phyloP scores from a whole-genome alignment of 2,113 vertebrate species.

The Oreotrochilus melanogaster region DNA sequence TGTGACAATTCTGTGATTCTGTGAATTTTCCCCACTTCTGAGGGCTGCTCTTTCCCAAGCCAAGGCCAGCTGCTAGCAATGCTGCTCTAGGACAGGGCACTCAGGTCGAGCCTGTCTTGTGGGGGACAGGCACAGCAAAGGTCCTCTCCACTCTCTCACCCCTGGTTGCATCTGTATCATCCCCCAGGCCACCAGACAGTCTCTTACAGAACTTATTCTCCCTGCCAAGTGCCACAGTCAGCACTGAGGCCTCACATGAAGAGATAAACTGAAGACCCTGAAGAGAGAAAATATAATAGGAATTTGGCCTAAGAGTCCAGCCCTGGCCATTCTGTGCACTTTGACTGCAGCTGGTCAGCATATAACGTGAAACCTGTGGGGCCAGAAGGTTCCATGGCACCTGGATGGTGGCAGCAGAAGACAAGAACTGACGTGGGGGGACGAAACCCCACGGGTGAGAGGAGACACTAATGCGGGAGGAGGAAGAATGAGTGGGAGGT shows the following conservation, averaged over 20 bases:
- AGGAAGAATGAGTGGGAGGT: not conserved
- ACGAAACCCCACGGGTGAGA: not conserved
- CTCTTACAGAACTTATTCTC: not conserved
- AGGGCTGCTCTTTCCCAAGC: not conserved
- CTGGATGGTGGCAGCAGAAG: not conserved
- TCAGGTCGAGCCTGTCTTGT: not conserved
- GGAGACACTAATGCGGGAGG: not conserved
- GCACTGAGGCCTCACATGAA: not conserved
- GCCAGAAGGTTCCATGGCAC: not conserved
- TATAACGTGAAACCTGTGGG: rapidly evolving
- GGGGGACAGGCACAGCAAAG: not conserved
- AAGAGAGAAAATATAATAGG: not conserved
- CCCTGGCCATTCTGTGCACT: not conserved
- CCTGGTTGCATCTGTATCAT: rapidly evolving
- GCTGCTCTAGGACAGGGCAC: not conserved
- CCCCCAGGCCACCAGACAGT: not conserved
- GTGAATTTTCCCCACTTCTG: not conserved
- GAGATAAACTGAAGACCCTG: too few species aligned
- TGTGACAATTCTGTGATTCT: too few species aligned
- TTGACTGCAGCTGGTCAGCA: not conserved
- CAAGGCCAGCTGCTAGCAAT: not conserved
- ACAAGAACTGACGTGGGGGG: not conserved
- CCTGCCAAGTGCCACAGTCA: not conserved
- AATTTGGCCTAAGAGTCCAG: not conserved
- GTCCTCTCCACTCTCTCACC: not conserved